Evolutionary conservation across 2,888 invertebrate species (phyloP).

Genomic region (Macaria notata): DNA sequence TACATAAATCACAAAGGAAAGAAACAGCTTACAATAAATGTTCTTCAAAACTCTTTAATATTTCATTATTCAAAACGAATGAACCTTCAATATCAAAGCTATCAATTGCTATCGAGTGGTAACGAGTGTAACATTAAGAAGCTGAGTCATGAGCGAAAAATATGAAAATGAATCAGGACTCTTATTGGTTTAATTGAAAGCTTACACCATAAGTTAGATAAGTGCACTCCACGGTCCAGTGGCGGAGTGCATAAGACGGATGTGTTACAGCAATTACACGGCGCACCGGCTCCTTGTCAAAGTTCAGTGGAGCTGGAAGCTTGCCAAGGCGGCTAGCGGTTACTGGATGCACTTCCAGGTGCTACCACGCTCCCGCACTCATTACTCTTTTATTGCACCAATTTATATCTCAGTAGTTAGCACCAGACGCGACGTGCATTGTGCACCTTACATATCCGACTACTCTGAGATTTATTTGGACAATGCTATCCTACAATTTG

Average conservation of each 20-base stretch:
- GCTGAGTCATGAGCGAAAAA: neutral
- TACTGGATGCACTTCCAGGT: slow-evolving; percentile 64
- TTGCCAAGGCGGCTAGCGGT: slow-evolving; percentile 65
- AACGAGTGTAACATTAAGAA: neutral
- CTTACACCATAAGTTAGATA: slow-evolving; percentile 7
- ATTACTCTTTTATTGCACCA: slow-evolving; percentile 44
- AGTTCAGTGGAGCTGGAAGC: slow-evolving; percentile 78
- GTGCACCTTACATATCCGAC: slow-evolving; percentile 5
- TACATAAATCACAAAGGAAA: too few relatives aligned
- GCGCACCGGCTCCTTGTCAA: slow-evolving; percentile 64
- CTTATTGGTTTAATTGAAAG: slow-evolving; percentile 6
- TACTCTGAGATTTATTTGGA: too few relatives aligned
- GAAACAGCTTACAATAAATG: too few relatives aligned
- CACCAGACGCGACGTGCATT: slow-evolving; percentile 2
- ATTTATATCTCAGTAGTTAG: slow-evolving; percentile 32
- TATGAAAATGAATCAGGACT: neutral
- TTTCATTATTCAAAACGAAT: too few relatives aligned
- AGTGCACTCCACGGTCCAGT: slow-evolving; percentile 23
- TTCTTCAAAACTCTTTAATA: too few relatives aligned
- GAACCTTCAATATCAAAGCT: too few relatives aligned
- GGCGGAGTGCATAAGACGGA: slow-evolving; percentile 42
- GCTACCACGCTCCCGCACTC: slow-evolving; percentile 43
- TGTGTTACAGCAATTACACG: slow-evolving; percentile 57
- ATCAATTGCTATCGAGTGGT: too few relatives aligned
- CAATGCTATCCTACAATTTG: too few relatives aligned